A percentile compares a stretch with the other conserved stretches of the same genome.
Evolutionary conservation across 1,140 invertebrate species (phyloP).

Genomic region (Heliconius nattereri): DNA sequence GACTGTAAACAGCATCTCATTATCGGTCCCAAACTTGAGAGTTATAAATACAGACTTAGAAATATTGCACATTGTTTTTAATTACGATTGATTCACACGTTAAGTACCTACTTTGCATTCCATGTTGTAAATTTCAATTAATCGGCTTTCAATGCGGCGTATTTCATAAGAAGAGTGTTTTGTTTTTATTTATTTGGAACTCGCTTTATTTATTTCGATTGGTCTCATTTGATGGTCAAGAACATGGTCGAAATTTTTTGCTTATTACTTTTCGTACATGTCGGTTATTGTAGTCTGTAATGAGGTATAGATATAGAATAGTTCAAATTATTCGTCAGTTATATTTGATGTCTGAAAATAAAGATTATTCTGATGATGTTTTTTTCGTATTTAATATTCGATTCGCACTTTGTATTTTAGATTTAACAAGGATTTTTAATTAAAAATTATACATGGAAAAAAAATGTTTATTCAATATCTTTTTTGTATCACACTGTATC

Average conservation of each 20-base stretch:
- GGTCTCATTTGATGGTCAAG: not conserved
- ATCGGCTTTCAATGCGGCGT: not conserved
- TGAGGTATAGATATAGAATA: slow-evolving; percentile 32
- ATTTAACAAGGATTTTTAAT: not conserved
- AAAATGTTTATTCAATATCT: not conserved
- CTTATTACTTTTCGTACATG: slow-evolving; percentile 31
- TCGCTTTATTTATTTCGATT: not conserved
- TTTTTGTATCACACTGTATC: too few species aligned
- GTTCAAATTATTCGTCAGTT: not conserved
- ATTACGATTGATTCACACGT: not conserved
- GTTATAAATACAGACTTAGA: not conserved
- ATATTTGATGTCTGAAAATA: not conserved
- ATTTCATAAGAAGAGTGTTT: slow-evolving; percentile 22
- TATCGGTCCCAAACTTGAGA: too few species aligned
- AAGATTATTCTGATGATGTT: not conserved
- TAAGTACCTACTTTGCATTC: not conserved
- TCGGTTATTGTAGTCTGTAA: slow-evolving; percentile 30
- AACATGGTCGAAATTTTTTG: slow-evolving; percentile 29
- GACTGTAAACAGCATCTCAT: too few species aligned
- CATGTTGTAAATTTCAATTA: not conserved
- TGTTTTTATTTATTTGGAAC: slow-evolving; percentile 18
- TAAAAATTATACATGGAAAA: not conserved
- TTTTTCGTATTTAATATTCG: not conserved
- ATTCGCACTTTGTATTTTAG: not conserved
- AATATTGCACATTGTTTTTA: not conserved